Evolutionary conservation across 2,797 vertebrate species (phyloP).

Genomic region (Helarctos malayanus): DNA sequence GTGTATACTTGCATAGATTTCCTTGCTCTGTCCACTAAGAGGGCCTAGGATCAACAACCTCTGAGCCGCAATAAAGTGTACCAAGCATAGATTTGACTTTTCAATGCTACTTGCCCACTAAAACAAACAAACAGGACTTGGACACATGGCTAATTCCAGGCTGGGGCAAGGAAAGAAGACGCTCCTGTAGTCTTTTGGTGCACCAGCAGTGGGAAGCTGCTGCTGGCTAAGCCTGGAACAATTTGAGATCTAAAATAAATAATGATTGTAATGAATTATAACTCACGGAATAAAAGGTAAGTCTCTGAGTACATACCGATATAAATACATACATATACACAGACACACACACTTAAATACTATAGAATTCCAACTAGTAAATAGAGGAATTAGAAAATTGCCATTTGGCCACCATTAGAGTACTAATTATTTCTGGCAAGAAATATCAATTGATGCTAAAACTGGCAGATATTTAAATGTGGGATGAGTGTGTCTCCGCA

Average conservation of each 20-base stretch:
- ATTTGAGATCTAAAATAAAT: conserved; percentile 48
- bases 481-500: neutral
- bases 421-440: conserved; percentile 57
- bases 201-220: neutral
- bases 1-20: neutral
- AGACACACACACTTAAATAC: neutral
- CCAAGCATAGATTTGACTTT: neutral
- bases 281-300: neutral
- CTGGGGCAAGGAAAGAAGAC: neutral
- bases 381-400: conserved; percentile 20
- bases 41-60: neutral
- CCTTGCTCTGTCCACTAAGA: neutral
- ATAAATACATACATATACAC: neutral
- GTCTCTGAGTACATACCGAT: neutral
- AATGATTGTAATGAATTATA: neutral
- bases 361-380: neutral
- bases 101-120: neutral
- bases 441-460: conserved; percentile 49
- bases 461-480: neutral
- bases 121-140: neutral
- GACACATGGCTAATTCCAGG: neutral
- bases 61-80: neutral
- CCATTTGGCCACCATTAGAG: neutral
- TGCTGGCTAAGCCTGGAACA: neutral
- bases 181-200: neutral